Conservation (phyloP, 92 coral and sea anemone genomes). For the Desmophyllum pertusum region DNA sequence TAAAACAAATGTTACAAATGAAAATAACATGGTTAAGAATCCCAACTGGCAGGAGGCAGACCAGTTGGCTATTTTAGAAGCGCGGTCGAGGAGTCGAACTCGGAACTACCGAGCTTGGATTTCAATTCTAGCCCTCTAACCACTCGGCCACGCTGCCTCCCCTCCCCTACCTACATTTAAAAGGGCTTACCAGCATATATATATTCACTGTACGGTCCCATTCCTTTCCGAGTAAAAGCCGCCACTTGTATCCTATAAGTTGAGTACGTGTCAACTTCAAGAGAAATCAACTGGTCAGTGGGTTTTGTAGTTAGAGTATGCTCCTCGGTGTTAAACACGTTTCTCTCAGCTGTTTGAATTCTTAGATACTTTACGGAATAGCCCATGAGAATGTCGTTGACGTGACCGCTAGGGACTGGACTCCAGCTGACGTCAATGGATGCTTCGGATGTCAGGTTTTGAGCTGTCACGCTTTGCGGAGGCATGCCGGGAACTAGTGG, state of each 20-base stretch:
- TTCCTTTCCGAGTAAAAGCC: slow-evolving; percentile 39
- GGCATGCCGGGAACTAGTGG: slow-evolving; percentile 44
- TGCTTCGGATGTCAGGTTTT: slow-evolving; percentile 43
- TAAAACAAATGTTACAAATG: too few relatives aligned
- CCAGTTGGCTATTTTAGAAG: background rate
- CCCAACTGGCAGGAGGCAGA: background rate
- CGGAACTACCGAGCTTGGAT: background rate
- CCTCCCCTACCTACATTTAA: background rate
- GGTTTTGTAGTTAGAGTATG: slow-evolving; percentile 7
- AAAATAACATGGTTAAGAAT: too few relatives aligned
- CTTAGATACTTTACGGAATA: slow-evolving; percentile 38
- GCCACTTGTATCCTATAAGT: slow-evolving; percentile 38
- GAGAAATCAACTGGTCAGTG: background rate
- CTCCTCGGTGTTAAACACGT: background rate
- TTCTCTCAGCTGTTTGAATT: slow-evolving; percentile 27
- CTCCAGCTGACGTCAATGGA: slow-evolving; percentile 41
- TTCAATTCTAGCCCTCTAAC: background rate
- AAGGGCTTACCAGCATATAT: slow-evolving; percentile 31
- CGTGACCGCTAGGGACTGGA: slow-evolving; percentile 48
- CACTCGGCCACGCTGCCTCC: background rate
- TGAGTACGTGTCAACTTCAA: slow-evolving; percentile 35
- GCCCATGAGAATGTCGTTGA: slow-evolving; percentile 46
- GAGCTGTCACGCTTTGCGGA: slow-evolving; percentile 27
- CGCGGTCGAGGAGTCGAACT: background rate
- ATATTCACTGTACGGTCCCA: slow-evolving; percentile 35